Evolutionary conservation across 2,888 invertebrate species (phyloP).

Genomic region (Drosophila quinaria): DNA sequence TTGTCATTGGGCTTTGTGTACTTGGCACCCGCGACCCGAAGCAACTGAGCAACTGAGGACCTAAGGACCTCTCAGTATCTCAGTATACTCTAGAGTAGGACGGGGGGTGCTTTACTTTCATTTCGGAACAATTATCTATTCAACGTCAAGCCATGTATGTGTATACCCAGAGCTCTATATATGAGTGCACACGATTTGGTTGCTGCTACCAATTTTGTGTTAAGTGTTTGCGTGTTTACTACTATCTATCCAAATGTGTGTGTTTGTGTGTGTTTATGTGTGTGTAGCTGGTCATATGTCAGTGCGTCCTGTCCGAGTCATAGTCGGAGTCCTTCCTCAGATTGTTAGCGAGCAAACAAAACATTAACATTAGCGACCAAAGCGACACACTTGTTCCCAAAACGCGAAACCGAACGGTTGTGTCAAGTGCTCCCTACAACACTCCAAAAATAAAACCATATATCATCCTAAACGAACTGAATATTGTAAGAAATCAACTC

Average conservation of each 20-base stretch:
- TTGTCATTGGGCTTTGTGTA: conserved; percentile 59
- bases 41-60: conserved; percentile 14
- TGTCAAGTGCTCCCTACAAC: conserved; percentile 66
- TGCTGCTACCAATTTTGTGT: conserved; percentile 72
- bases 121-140: conserved; percentile 83
- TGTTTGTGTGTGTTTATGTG: conserved; percentile 57
- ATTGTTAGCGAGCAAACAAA: conserved; percentile 81
- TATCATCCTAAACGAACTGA: conserved; percentile 22
- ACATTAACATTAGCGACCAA: conserved; percentile 70
- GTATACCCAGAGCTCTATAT: conserved; percentile 29
- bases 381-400: conserved; percentile 78
- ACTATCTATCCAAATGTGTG: conserved; percentile 42
- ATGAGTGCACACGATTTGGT: conserved; percentile 81
- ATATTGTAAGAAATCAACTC: conserved; percentile 2
- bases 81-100: background rate
- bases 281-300: conserved; percentile 72
- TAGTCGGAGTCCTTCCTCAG: conserved; percentile 72
- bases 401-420: conserved; percentile 77
- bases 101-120: conserved; percentile 66
- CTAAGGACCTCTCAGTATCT: conserved; percentile 23
- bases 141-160: conserved; percentile 68
- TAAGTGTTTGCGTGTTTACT: conserved; percentile 79
- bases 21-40: conserved; percentile 58
- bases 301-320: conserved; percentile 66
- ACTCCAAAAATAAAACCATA: background rate